Percentiles rank a stretch among this genome's conserved stretches.
These are phyloP conservation scores for Betta splendens DNA, from an alignment of 2,797 vertebrate genomes.

Conservation along the genomic window DNA sequence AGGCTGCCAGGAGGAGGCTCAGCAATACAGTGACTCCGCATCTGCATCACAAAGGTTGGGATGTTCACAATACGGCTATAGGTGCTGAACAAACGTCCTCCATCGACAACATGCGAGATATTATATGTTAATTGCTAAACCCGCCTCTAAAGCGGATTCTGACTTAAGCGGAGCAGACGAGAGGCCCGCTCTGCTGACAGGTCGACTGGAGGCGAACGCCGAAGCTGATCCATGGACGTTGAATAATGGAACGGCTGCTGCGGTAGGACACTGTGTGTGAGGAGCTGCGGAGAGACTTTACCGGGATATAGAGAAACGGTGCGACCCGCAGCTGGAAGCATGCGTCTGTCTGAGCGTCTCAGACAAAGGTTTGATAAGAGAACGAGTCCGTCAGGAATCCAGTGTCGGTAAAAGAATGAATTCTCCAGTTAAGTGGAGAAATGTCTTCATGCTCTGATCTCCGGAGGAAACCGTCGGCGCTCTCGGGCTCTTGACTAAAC, in stretches of 20 bases:
- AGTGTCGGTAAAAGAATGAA: slow-evolving; percentile 22
- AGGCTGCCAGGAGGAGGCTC: slow-evolving; percentile 30
- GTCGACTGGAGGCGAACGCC: slow-evolving; percentile 37
- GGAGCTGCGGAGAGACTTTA: slow-evolving; percentile 37
- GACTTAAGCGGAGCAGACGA: slow-evolving; percentile 12
- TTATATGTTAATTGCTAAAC: background rate
- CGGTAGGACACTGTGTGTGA: slow-evolving; percentile 30
- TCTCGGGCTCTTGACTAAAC: slow-evolving; percentile 9
- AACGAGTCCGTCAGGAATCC: slow-evolving; percentile 39
- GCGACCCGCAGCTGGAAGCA: slow-evolving; percentile 48
- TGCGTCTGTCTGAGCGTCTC: slow-evolving; percentile 25
- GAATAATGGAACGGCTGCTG: slow-evolving; percentile 55
- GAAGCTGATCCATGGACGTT: slow-evolving; percentile 40
- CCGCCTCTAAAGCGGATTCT: slow-evolving; percentile 14
- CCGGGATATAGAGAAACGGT: slow-evolving; percentile 38
- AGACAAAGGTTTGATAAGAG: slow-evolving; percentile 16
- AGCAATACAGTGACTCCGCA: slow-evolving; percentile 29
- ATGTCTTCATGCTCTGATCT: slow-evolving; percentile 6
- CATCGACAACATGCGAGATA: background rate
- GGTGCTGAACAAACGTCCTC: background rate
- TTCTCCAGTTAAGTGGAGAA: background rate
- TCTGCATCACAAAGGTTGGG: slow-evolving; percentile 28
- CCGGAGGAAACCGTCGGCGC: background rate
- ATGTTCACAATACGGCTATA: slow-evolving; percentile 7
- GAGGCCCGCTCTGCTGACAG: slow-evolving; percentile 31